Base-by-base conservation (phyloP, 1,140 invertebrate species). In the Doryteuthis pealeii region DNA sequence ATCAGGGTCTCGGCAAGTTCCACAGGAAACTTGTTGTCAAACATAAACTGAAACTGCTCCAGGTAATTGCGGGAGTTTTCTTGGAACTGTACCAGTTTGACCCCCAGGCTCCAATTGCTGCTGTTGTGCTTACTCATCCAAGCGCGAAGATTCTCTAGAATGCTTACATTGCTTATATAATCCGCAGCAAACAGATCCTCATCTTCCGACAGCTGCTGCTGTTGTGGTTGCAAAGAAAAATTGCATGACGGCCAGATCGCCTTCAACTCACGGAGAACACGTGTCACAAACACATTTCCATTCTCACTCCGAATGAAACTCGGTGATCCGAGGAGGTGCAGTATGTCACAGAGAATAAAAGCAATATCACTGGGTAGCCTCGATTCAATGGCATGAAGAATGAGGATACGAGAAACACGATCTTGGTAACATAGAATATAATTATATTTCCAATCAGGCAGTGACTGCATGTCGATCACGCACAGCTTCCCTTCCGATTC, bases 351-450 rank as follows among this genome's bases (percentile, higher is more conserved):
- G 66, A 68, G 66, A 32, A 33, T 32, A 2, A 22, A 18, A 2
- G 66, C 66, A 33, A 68, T 32, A 6, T 68, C 26, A 26, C 31
- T 26, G 0, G 66, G 30, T 10, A 22, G 8, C 5, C 30, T 28
- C 3, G 66, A 30, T 22, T 68, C 66, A 18, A 68, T 31, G 14
- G 54, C 54, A 43, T 30, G 33, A 1, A 73, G 35, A 28, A 40
- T 66, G 8, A 71, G 32, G 8, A 31, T 31, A 26, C 30, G 18
- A 18, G 18, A 22, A 45, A 32, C 28, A 30, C 22, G 15, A 58
- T 71, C 70, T 28, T 71, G 70, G 2, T 58, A 58, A 31, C 40
- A 71, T 5, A 68, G 30, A 32, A 68, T 68, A 30, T 68, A 68
- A 3, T 8, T 68, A 32, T 32, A 68, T 22, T 68, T 68, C 32